phyloP scores from a whole-genome alignment of 1,140 invertebrate species.

The Lerema accius region DNA sequence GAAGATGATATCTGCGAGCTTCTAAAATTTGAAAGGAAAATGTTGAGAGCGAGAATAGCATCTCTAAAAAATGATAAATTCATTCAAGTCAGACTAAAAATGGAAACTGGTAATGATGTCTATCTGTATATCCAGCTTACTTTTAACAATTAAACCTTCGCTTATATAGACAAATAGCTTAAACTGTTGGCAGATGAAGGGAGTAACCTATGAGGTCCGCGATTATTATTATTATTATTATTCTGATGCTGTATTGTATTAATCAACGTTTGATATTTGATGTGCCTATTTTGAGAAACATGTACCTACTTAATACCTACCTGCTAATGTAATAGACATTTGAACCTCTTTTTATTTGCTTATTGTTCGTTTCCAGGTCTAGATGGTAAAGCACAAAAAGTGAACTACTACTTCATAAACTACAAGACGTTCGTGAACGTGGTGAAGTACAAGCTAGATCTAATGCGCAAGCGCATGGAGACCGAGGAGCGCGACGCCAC shows the following conservation, averaged over 20 bases:
- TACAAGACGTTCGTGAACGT: conserved; percentile 99
- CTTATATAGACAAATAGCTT: no score
- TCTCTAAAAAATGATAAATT: conserved; percentile 96
- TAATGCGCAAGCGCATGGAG: conserved; percentile 97
- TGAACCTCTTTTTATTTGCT: background rate
- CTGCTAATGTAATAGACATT: background rate
- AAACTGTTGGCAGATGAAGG: no score
- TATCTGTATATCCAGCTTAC: no score
- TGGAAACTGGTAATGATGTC: conserved; percentile 92
- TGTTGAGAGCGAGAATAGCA: conserved; percentile 93
- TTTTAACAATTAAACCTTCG: no score
- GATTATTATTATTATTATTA: no score
- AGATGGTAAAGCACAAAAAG: conserved; percentile 98
- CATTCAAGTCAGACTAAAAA: conserved; percentile 95
- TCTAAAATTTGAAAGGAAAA: conserved; percentile 97
- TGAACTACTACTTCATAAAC: conserved; percentile 99
- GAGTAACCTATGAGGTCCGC: no score
- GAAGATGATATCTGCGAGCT: conserved; percentile 98
- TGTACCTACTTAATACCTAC: no score
- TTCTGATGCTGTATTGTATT: no score
- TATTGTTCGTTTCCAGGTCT: conserved; percentile 76
- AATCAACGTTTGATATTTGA: no score
- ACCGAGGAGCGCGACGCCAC: conserved; percentile 97
- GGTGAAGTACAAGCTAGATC: conserved; percentile 97
- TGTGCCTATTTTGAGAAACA: no score